Evolutionary conservation across 2,888 invertebrate genomes (phyloP), one percentile per base, ranked within the genome.

Genomic region (Scaptomyza flava): DNA sequence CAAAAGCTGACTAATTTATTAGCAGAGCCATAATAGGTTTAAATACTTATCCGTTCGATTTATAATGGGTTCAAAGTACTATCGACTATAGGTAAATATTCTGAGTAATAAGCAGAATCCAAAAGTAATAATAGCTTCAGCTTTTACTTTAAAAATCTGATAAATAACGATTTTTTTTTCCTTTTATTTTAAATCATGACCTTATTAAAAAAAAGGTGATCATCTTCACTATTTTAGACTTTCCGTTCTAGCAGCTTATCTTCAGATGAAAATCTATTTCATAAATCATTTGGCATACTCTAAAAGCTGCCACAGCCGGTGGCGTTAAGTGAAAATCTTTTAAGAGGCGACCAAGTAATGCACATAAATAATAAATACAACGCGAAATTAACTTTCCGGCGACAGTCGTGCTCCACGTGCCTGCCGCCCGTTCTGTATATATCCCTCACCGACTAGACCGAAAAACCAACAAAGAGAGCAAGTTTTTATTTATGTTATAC

Each of bases 281-380:
- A 74, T 79, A 68, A 79, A 77, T 74, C 74, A 74, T 51, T 53
- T 47, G 59, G 12, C 17, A 2, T 60, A 48, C 56, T 59, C 33
- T 48, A 68, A 71, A 66, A 62, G 74, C 69, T 53, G 65, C 56
- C 59, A 51, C 68, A 66, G 71, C 67, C 66, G 67, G 52, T 56
- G 45, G 64, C 48, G 70, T 61, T 79, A 80, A 80, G 80, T 82
- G 82, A 82, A 82, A 80, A 80, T 79, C 80, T 80, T 79, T 80
- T 80, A 72, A 82, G 62, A 82, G 72, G 72, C 69, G 51, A 64
- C 77, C 64, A 74, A 80, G 82, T 79, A 82, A 79, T 77, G 85
- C 78, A 81, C 85, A 83, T 83, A 81, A 83, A 83, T 84, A 84
- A 83, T 83, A 81, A 84, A 83, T 76, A 83, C 77, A 82, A 76